A percentile compares a stretch with the other conserved stretches of the same genome.
These are phyloP conservation scores for Rhingia rostrata DNA, from an alignment of 2,888 invertebrate species.

Conservation along the genomic window DNA sequence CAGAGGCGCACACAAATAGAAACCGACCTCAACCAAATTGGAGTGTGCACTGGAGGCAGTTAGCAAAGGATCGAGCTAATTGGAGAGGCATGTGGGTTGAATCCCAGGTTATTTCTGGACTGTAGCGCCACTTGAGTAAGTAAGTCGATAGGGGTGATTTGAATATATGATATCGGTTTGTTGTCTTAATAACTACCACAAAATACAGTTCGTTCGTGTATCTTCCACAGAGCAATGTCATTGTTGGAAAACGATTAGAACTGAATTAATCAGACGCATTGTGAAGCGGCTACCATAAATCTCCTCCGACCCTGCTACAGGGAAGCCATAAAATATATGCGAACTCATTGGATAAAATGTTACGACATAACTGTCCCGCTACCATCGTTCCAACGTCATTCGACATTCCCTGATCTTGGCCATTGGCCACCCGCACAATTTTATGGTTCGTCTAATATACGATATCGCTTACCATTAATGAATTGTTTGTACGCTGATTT, in stretches of 20 bases:
- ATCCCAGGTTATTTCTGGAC: no score
- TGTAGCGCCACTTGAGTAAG: no score
- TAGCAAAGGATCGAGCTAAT: no score
- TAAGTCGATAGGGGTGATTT: no score
- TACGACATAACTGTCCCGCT: slow-evolving; percentile 22
- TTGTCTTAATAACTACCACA: neutral
- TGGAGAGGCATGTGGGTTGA: no score
- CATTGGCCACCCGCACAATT: slow-evolving; percentile 25
- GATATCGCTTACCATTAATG: slow-evolving; percentile 13
- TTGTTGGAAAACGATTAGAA: neutral
- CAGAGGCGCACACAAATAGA: no score
- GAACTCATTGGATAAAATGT: slow-evolving; percentile 13
- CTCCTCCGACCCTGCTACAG: neutral
- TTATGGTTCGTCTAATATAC: slow-evolving; percentile 15
- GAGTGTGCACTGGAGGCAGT: no score
- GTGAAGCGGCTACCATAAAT: slow-evolving; percentile 7
- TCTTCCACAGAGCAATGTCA: neutral
- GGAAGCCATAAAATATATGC: slow-evolving; percentile 36
- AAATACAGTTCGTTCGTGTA: neutral
- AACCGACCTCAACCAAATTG: no score
- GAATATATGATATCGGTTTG: no score
- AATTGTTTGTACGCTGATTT: slow-evolving; percentile 49
- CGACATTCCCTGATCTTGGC: neutral
- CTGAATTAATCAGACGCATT: slow-evolving; percentile 27
- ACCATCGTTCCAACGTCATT: neutral